Evolutionary conservation across 2,113 vertebrate genomes (phyloP).

Genomic region (Suricata suricatta): DNA sequence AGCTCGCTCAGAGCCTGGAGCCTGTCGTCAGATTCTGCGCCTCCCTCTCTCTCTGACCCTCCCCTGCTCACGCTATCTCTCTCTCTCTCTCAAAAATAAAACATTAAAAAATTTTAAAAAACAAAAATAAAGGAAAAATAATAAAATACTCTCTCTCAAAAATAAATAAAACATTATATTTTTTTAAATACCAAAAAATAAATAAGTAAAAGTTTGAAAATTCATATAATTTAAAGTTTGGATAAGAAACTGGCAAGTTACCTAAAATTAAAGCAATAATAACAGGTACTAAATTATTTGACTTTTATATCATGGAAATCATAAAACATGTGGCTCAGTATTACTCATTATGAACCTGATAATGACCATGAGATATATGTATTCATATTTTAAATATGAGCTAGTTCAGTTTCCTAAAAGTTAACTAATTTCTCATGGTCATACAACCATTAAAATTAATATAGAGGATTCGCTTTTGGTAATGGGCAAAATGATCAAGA

Average conservation of each 20-base stretch:
- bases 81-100: no score
- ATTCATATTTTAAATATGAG: not conserved
- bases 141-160: no score
- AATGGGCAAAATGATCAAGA: not conserved
- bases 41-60: no score
- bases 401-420: not conserved
- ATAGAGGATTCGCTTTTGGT: not conserved
- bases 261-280: not conserved
- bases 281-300: not conserved
- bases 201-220: not conserved
- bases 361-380: not conserved
- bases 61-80: no score
- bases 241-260: not conserved
- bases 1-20: no score
- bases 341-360: not conserved
- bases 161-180: no score
- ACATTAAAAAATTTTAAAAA: no score
- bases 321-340: not conserved
- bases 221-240: not conserved
- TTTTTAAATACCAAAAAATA: no score
- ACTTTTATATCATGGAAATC: not conserved
- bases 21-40: no score
- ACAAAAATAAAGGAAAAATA: no score
- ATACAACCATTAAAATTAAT: not conserved
- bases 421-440: not conserved